phyloP scores from a whole-genome alignment of 1,140 invertebrate genomes.

The Pogonomyrmex californicus region DNA sequence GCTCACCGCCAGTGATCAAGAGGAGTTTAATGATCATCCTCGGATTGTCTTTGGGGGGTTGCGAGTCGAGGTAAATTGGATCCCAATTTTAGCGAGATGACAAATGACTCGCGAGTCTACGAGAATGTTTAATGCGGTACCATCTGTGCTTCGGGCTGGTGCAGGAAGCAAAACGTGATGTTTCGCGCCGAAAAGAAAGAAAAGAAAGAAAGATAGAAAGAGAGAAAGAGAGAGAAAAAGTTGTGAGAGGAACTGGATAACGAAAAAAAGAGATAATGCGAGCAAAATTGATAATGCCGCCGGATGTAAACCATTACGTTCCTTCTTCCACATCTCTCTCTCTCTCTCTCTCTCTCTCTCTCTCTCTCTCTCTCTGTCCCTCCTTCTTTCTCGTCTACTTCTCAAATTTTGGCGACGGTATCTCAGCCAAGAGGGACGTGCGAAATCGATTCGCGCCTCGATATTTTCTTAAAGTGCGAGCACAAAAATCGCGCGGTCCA shows the following conservation, averaged over 20 bases:
- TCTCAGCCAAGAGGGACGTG: constrained; percentile 69
- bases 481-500: constrained; percentile 71
- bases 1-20: constrained; percentile 67
- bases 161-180: constrained; percentile 72
- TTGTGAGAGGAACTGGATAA: constrained; percentile 43
- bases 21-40: constrained; percentile 70
- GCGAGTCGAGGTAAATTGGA: constrained; percentile 63
- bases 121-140: constrained; percentile 75
- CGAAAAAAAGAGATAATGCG: constrained; percentile 75
- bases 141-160: constrained; percentile 72
- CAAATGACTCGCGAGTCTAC: constrained; percentile 75
- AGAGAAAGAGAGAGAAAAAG: constrained; percentile 49
- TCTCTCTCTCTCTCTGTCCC: constrained; percentile 33
- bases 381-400: constrained; percentile 56
- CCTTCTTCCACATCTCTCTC: constrained; percentile 19
- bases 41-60: constrained; percentile 72
- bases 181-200: constrained; percentile 33
- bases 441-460: constrained; percentile 75
- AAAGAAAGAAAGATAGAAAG: constrained; percentile 24
- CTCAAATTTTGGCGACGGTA: constrained; percentile 71
- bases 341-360: constrained; percentile 25
- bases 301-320: constrained; percentile 80
- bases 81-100: constrained; percentile 76
- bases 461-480: constrained; percentile 76
- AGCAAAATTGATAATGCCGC: constrained; percentile 81